These are phyloP conservation scores for Donacobius atricapilla DNA, from an alignment of 2,113 vertebrate genomes.

Conservation along the genomic window DNA sequence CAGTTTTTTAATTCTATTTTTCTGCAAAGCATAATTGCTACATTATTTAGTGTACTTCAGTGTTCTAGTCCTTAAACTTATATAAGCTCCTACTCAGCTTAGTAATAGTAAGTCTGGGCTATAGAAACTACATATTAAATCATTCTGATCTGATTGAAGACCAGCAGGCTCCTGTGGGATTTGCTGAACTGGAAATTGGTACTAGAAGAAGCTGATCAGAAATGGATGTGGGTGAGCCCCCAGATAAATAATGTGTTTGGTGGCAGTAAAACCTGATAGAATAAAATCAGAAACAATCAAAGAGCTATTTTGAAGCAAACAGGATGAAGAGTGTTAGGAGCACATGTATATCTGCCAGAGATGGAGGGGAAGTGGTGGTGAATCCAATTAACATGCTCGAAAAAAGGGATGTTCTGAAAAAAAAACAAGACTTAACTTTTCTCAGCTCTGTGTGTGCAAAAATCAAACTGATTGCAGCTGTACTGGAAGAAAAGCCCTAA, in stretches of 20 bases:
- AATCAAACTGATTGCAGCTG: background rate
- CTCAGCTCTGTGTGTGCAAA: background rate
- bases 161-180: background rate
- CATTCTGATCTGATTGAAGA: background rate
- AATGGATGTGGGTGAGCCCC: background rate
- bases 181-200: background rate
- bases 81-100: background rate
- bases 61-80: background rate
- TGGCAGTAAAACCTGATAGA: background rate
- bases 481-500: background rate
- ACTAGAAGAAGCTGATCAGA: background rate
- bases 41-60: background rate
- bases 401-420: background rate
- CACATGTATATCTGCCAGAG: background rate
- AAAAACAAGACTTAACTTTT: background rate
- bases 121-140: background rate
- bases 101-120: background rate
- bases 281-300: background rate
- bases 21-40: background rate
- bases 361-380: background rate
- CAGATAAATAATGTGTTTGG: background rate
- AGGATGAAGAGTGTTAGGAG: background rate
- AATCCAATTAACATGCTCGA: background rate
- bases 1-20: background rate
- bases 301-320: background rate